A percentile compares a stretch with the other conserved stretches of the same genome.
phyloP scores from a whole-genome alignment of 2,888 invertebrate genomes.

The Cremastobaeus sp. region DNA sequence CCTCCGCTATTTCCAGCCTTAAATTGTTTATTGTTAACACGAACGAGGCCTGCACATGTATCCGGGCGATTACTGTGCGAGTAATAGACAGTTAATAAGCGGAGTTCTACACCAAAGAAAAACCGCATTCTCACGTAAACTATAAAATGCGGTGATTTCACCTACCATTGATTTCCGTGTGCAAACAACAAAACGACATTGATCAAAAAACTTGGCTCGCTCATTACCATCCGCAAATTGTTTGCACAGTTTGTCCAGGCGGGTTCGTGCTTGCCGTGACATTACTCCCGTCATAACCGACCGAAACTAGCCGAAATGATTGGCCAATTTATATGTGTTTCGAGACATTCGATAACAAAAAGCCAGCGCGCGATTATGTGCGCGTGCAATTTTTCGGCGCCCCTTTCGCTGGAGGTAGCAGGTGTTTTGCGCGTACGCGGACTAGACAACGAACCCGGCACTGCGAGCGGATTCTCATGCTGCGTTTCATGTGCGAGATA shows the following conservation, averaged over 20 bases:
- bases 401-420: slow-evolving; percentile 67
- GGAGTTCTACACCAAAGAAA: no score
- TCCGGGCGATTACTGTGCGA: no score
- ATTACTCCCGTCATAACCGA: slow-evolving; percentile 38
- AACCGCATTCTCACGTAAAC: no score
- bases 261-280: slow-evolving; percentile 56
- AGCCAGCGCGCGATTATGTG: slow-evolving; percentile 69
- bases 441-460: slow-evolving; percentile 66
- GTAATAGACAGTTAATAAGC: no score
- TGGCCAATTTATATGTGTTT: slow-evolving; percentile 54
- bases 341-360: slow-evolving; percentile 70
- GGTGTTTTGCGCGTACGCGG: slow-evolving; percentile 72
- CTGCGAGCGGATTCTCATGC: slow-evolving; percentile 61
- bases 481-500: slow-evolving; percentile 16
- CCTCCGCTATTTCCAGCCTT: no score
- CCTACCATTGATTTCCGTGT: no score
- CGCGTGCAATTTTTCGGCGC: slow-evolving; percentile 67
- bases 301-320: slow-evolving; percentile 58
- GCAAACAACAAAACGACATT: neutral
- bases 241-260: slow-evolving; percentile 32
- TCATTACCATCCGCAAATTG: slow-evolving; percentile 46
- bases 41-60: no score
- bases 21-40: no score
- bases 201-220: slow-evolving; percentile 31
- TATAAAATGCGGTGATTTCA: no score